A percentile compares a stretch with the other conserved stretches of the same genome.
These are phyloP conservation scores for Drosophila tsacasi DNA, from an alignment of 1,140 invertebrate species.

Conservation along the genomic window DNA sequence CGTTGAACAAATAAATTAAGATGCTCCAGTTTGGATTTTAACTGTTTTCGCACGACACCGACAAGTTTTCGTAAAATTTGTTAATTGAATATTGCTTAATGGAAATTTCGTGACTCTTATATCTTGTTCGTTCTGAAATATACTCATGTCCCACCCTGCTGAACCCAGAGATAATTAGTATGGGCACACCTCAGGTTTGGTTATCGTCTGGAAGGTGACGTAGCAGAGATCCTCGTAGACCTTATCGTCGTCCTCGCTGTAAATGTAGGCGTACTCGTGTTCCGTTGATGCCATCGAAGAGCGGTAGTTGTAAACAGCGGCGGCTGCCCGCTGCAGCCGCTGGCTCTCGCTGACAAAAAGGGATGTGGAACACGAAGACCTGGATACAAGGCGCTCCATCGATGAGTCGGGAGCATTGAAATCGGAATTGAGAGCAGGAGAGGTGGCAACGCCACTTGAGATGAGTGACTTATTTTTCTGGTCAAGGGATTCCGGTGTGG, in stretches of 20 bases:
- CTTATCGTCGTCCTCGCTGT: constrained; percentile 89
- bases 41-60: background rate
- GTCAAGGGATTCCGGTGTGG: constrained; percentile 50
- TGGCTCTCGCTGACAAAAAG: constrained; percentile 69
- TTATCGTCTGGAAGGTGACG: constrained; percentile 90
- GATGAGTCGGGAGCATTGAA: constrained; percentile 1
- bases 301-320: constrained; percentile 77
- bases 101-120: background rate
- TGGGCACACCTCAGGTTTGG: constrained; percentile 87
- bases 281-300: constrained; percentile 66
- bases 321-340: constrained; percentile 69
- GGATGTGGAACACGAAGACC: constrained; percentile 44
- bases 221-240: constrained; percentile 96
- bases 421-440: constrained; percentile 2
- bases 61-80: background rate
- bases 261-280: constrained; percentile 80
- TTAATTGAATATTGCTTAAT: background rate
- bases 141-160: constrained; percentile 13
- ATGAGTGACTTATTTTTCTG: background rate
- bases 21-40: background rate
- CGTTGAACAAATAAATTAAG: background rate
- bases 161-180: constrained; percentile 31
- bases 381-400: constrained; percentile 21
- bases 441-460: background rate
- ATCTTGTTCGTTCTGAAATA: background rate